These are phyloP conservation scores for Rhimphoctona megacephalus DNA, from an alignment of 2,888 invertebrate genomes.

Conservation along the genomic window DNA sequence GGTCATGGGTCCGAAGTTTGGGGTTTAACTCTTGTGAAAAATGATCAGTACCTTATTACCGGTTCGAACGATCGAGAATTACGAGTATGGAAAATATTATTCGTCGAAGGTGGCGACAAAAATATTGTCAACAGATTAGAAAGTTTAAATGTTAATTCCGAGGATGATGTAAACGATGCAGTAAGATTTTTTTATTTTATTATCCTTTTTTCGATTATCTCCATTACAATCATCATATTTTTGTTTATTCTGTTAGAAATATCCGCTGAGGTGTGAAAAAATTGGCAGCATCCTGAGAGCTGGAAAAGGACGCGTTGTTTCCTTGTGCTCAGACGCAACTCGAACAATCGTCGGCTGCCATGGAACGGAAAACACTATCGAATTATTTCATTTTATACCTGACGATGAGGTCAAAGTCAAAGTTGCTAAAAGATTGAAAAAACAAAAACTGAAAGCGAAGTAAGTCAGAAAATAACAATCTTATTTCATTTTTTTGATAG, in stretches of 20 bases:
- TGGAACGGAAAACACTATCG: conserved; percentile 92
- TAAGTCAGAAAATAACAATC: conserved; percentile 17
- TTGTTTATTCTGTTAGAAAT: conserved; percentile 82
- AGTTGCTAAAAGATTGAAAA: conserved; percentile 92
- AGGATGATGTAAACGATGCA: conserved; percentile 86
- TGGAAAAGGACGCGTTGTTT: conserved; percentile 92
- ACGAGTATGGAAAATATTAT: conserved; percentile 92
- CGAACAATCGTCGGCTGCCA: conserved; percentile 92
- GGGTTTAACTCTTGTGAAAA: conserved; percentile 92
- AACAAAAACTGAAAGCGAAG: conserved; percentile 87
- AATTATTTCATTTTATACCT: conserved; percentile 92
- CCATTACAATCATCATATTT: neutral
- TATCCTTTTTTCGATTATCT: neutral
- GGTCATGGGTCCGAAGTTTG: conserved; percentile 96
- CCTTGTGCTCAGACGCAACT: conserved; percentile 90
- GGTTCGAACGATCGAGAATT: conserved; percentile 95
- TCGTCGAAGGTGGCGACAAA: conserved; percentile 85
- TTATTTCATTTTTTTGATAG: neutral
- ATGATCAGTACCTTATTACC: conserved; percentile 94
- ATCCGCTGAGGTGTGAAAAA: conserved; percentile 91
- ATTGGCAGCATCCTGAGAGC: conserved; percentile 92
- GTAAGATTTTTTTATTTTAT: conserved; percentile 83
- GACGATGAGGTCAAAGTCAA: conserved; percentile 91
- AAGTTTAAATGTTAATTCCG: conserved; percentile 86
- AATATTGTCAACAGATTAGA: conserved; percentile 83